Base-by-base conservation (phyloP, 2,797 vertebrate genomes). In the Melanotaenia pygmaea region DNA sequence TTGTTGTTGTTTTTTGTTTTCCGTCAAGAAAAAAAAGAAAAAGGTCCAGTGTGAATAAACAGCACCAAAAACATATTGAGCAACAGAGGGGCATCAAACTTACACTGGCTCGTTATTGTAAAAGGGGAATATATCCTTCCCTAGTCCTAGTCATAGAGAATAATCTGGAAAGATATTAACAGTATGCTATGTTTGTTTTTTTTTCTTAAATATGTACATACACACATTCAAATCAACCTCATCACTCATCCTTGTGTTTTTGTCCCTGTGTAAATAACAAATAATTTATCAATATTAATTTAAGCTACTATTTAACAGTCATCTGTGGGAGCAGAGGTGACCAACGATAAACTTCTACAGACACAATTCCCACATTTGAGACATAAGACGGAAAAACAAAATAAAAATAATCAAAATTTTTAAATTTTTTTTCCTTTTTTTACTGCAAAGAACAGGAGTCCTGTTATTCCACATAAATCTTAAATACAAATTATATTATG, bases 31-130 rank as follows among this genome's bases (percentile, higher is more conserved):
- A 37, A 11, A 37, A 37, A 12, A 2, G 3, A 38, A 91, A 88
- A 93, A 93, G 90, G 93, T 95, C 94, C 94, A 95, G 94, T 95
- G 94, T 93, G 93, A 94, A 80, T 82, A 80, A 89, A 92, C 89
- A 94, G 93, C 92, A 94, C 93, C 92, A 91, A 88, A 88, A 90
- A 90, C 88, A 89, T 71, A 90, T 86, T 72, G 90, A 88, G 85
- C 74, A 40, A 82, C 86, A 88, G 88, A 81, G 86, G 84, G 83
- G 75, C 70, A 50, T 80, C 87, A 70, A 72, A 89, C 87, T 69
- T 77, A 64, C 59, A 74, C 84, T 74, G 84, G 70, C 71, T 86
- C 86, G 64, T 73, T 83, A 72, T 72, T 88, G 80, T 80, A 74
- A 86, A 58, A 82, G 68, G 81, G 77, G 81, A 68, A 83, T 61